A percentile compares a stretch with the other conserved stretches of the same genome.
Evolutionary conservation across 1,140 invertebrate genomes (phyloP).

Genomic region (Steinernema khuongi): DNA sequence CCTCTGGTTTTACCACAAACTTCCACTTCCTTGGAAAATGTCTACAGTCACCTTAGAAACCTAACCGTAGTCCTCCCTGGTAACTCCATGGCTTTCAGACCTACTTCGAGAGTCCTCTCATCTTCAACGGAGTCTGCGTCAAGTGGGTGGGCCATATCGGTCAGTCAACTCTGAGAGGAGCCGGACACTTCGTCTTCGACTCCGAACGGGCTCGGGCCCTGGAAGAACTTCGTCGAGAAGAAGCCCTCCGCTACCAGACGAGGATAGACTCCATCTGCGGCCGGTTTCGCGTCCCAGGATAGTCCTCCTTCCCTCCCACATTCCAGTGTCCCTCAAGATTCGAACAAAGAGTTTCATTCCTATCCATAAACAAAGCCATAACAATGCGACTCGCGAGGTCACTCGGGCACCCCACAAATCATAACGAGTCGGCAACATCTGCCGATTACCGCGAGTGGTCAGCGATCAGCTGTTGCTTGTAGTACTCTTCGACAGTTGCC

Average conservation of each 20-base stretch:
- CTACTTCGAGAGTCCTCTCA: background rate
- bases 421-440: constrained; percentile 8
- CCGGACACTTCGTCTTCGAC: background rate
- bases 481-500: constrained; percentile 19
- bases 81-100: too few species aligned
- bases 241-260: background rate
- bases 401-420: background rate
- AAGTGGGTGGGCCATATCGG: constrained; percentile 1
- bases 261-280: background rate
- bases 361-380: background rate
- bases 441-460: constrained; percentile 7
- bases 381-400: background rate
- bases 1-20: too few species aligned
- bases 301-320: background rate
- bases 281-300: background rate
- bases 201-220: background rate
- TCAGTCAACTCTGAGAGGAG: background rate
- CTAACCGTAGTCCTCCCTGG: too few species aligned
- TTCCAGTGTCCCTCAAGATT: background rate
- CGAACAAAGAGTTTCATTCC: constrained; percentile 1
- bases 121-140: constrained; percentile 3
- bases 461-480: constrained; percentile 20
- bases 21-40: too few species aligned
- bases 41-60: too few species aligned
- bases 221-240: background rate